Evolutionary conservation across 2,888 invertebrate species (phyloP).

Genomic region (Neelides folsomi): DNA sequence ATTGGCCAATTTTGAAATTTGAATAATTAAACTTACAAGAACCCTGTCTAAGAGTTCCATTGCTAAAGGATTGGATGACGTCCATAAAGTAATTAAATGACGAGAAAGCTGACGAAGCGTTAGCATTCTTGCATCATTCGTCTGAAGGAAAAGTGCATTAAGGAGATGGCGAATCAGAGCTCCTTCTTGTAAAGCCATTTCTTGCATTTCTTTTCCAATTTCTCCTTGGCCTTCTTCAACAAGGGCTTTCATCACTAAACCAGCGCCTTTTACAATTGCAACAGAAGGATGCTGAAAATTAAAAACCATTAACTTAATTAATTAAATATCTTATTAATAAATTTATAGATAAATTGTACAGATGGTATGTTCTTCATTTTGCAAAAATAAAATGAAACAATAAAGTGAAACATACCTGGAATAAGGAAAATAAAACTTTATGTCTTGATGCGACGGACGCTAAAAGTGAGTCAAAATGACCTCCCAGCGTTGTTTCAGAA

Average conservation of each 20-base stretch:
- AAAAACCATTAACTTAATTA: too few relatives aligned
- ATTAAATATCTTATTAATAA: background rate
- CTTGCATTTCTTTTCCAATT: conserved; percentile 87
- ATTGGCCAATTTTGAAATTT: background rate
- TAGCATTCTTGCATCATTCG: conserved; percentile 60
- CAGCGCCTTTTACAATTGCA: conserved; percentile 97
- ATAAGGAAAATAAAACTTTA: conserved; percentile 76
- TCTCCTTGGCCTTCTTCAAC: conserved; percentile 94
- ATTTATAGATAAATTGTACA: background rate
- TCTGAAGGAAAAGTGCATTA: conserved; percentile 70
- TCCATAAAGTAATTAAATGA: conserved; percentile 90
- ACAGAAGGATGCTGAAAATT: conserved; percentile 73
- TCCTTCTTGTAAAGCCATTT: conserved; percentile 87
- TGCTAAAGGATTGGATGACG: conserved; percentile 83
- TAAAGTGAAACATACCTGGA: conserved; percentile 49
- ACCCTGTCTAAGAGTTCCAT: conserved; percentile 72
- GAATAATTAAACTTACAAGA: conserved; percentile 50
- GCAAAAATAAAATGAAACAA: background rate
- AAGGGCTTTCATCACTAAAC: conserved; percentile 88
- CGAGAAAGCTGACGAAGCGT: conserved; percentile 83
- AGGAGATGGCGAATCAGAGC: conserved; percentile 85
- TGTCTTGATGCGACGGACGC: conserved; percentile 90
- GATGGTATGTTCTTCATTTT: too few relatives aligned
- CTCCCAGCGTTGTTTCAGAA: conserved; percentile 95
- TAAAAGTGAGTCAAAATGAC: conserved; percentile 81